These are phyloP conservation scores for Tenualosa ilisha DNA, from an alignment of 2,797 vertebrate genomes.

Conservation along the genomic window DNA sequence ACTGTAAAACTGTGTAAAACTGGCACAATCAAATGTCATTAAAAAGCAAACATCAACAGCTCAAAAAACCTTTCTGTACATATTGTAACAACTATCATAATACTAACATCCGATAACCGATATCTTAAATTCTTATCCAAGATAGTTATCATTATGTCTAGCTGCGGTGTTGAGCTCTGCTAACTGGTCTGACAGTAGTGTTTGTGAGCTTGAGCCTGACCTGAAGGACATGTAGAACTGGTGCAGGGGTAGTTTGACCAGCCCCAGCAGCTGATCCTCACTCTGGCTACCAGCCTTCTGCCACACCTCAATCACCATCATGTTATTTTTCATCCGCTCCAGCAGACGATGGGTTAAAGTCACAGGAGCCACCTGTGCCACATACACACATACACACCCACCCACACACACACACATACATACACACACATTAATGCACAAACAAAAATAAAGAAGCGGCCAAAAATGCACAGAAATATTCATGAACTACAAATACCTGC, in stretches of 20 bases:
- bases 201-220: conserved; percentile 65
- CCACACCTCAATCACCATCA: conserved; percentile 96
- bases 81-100: too few relatives aligned
- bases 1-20: too few relatives aligned
- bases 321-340: conserved; percentile 90
- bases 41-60: too few relatives aligned
- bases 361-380: conserved; percentile 85
- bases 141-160: not conserved
- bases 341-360: conserved; percentile 79
- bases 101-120: too few relatives aligned
- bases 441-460: not conserved
- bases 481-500: conserved; percentile 71
- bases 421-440: not conserved
- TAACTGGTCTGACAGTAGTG: not conserved
- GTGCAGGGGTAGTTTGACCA: conserved; percentile 93
- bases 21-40: too few relatives aligned
- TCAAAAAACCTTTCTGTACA: too few relatives aligned
- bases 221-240: conserved; percentile 97
- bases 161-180: too few relatives aligned
- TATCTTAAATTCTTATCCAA: too few relatives aligned
- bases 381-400: not conserved
- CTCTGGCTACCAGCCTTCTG: conserved; percentile 76
- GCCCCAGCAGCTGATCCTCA: conserved; percentile 83
- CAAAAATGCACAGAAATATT: too few relatives aligned
- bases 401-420: not conserved